Evolutionary conservation across 2,113 vertebrate species (phyloP), one percentile per base, ranked within the genome.

Genomic region (Pteropus alecto): DNA sequence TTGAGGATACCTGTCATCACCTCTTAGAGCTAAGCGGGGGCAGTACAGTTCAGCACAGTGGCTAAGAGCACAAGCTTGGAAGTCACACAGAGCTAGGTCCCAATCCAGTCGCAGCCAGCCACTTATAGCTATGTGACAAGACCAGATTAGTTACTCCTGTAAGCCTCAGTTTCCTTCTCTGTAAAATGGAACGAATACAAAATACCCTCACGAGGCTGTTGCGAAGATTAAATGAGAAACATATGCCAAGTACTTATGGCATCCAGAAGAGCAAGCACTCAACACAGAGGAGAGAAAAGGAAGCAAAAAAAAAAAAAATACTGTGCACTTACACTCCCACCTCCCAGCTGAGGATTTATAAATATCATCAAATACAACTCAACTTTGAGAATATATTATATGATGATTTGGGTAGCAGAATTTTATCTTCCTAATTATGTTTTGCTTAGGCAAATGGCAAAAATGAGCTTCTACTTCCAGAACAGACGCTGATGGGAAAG

Each of bases 361-460:
- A 98, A 97, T 94, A 96, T 95, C 97, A 97, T 97, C 92, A 97
- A 96, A 98, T 91, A 97, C 88, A 95, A 97, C 89, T 97, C 86
- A 94, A 94, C 96, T 95, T 93, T 83, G 86, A 94, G 95, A 97
- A 96, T 93, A 97, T 70, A 95, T 97, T 95, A 96, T 97, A 97
- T 87, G 96, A 97, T 91, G 83, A 97, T 96, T 93, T 95, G 90
- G 74, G 93, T 76, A 97, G 94, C 97, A 95, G 78, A 82, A 97
- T 96, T 95, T 97, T 93, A 94, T 96, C 96, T 96, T 95, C 88
- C 74, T 97, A 93, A 98, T 95, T 94, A 96, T 93, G 95, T 97
- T 97, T 95, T 97, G 95, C 95, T 97, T 97, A 93, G 94, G 93
- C 87, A 95, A 97, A 95, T 96, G 94, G 97, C 90, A 97, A 97